These are phyloP conservation scores for Dryadula phaetusa DNA, from an alignment of 2,888 invertebrate species.

Conservation along the genomic window DNA sequence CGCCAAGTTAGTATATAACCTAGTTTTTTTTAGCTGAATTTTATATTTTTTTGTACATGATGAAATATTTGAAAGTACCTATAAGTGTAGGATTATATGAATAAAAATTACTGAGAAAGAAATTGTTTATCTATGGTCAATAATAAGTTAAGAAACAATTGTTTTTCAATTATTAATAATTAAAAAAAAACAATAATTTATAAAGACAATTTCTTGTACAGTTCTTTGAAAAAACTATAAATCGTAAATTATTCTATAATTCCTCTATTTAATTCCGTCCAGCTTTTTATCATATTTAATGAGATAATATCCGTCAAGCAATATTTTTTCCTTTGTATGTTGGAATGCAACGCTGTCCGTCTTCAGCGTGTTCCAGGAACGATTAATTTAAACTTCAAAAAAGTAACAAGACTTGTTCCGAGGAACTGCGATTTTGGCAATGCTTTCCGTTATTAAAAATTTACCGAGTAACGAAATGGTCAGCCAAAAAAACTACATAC, in stretches of 20 bases:
- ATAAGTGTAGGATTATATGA: not conserved
- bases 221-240: not conserved
- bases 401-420: constrained; percentile 22
- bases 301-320: not conserved
- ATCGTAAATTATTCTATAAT: not conserved
- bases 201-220: not conserved
- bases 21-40: constrained; percentile 4
- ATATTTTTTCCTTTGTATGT: not conserved
- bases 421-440: constrained; percentile 13
- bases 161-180: not conserved
- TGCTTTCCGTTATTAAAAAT: not conserved
- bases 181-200: not conserved
- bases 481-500: too few species aligned
- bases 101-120: not conserved
- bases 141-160: not conserved
- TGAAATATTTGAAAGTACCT: constrained; percentile 3
- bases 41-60: not conserved
- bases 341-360: constrained; percentile 7
- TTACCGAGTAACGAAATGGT: not conserved
- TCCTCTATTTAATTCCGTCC: not conserved
- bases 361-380: constrained; percentile 20
- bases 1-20: not conserved
- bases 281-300: not conserved
- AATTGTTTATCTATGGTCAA: not conserved
- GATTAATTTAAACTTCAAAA: constrained; percentile 17